Evolutionary conservation across 2,888 invertebrate species (phyloP).

Genomic region (Aleiodes testaceus): DNA sequence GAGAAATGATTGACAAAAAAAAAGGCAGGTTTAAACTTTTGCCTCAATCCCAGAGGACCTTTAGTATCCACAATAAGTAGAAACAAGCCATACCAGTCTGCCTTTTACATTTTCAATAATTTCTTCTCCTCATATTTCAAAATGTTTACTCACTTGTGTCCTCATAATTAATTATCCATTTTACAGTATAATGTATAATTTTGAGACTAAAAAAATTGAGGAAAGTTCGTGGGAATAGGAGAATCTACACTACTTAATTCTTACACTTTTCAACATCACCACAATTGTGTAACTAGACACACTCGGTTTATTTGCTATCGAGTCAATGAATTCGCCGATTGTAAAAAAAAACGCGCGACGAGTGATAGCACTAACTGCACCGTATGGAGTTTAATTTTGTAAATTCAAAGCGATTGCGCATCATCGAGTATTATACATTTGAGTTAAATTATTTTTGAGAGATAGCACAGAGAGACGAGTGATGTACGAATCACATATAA

Average conservation of each 20-base stretch:
- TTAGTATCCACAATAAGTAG: constrained; percentile 20
- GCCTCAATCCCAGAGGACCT: constrained; percentile 50
- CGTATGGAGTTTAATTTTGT: constrained; percentile 2
- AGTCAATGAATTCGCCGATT: constrained; percentile 16
- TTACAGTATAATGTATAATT: not conserved
- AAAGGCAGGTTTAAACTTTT: constrained; percentile 35
- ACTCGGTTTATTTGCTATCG: not conserved
- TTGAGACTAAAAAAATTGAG: not conserved
- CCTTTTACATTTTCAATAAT: not conserved
- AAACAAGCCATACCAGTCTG: not conserved
- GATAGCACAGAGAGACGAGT: not conserved
- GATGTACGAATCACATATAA: constrained; percentile 1
- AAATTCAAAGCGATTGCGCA: not conserved
- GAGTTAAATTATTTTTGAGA: not conserved
- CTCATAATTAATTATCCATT: not conserved
- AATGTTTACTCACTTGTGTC: constrained; percentile 12
- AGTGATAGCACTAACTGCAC: not conserved
- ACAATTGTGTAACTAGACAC: not conserved
- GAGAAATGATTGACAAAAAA: constrained; percentile 35
- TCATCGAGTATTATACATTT: not conserved
- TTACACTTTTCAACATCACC: not conserved
- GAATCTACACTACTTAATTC: too few species aligned
- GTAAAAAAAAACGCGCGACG: not conserved
- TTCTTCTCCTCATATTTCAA: constrained; percentile 1
- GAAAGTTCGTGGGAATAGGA: not conserved